Evolutionary conservation across 2,797 vertebrate genomes (phyloP).

Genomic region (Enteromius trimaculatus): DNA sequence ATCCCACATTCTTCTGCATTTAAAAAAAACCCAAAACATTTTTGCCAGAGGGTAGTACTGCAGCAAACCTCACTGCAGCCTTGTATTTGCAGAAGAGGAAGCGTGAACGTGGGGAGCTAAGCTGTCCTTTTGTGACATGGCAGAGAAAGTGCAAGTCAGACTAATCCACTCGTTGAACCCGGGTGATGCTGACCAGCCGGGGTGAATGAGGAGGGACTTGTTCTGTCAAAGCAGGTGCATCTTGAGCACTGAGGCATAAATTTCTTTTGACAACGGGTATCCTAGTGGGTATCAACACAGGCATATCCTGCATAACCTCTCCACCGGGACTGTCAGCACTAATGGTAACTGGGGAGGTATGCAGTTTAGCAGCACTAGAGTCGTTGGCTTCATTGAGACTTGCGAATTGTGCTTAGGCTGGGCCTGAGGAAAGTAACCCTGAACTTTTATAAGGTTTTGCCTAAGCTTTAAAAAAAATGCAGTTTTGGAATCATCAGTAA

Average conservation of each 20-base stretch:
- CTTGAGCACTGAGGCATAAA: conserved; percentile 44
- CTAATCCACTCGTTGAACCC: conserved; percentile 52
- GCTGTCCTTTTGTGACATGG: conserved; percentile 50
- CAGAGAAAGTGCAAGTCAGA: conserved; percentile 49
- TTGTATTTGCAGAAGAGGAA: conserved; percentile 46
- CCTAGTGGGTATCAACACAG: conserved; percentile 35
- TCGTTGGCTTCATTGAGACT: neutral
- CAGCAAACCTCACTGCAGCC: conserved; percentile 29
- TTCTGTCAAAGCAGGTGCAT: conserved; percentile 47
- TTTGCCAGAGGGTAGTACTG: conserved; percentile 32
- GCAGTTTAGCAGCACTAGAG: neutral
- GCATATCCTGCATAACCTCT: neutral
- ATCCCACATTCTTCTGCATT: conserved; percentile 8
- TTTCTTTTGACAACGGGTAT: conserved; percentile 50
- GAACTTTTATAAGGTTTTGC: neutral
- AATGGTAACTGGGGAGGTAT: neutral
- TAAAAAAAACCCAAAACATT: neutral
- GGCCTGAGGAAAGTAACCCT: neutral
- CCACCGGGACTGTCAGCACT: neutral
- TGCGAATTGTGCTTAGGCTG: neutral
- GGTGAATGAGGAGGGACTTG: conserved; percentile 52
- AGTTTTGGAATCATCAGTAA: neutral
- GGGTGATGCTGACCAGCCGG: neutral
- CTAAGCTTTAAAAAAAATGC: neutral
- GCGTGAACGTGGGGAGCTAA: conserved; percentile 38